Percentiles rank a stretch among this genome's conserved stretches.
Conservation (phyloP, 2,113 vertebrate genomes). For the Malurus melanocephalus region DNA sequence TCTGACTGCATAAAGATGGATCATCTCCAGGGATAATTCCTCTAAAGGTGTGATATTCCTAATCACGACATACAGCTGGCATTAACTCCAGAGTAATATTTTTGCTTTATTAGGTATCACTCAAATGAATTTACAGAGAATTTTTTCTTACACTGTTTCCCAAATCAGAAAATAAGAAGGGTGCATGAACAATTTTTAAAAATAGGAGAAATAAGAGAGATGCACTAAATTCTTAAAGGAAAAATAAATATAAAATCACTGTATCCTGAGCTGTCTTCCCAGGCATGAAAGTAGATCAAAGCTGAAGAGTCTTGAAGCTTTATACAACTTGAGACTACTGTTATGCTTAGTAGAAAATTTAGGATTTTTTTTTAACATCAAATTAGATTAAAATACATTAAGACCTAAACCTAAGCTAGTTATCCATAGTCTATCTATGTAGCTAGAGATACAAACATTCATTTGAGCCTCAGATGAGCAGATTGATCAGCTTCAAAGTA, state of each 20-base stretch:
- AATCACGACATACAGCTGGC: background rate
- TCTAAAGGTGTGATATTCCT: background rate
- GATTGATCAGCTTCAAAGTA: background rate
- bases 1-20: background rate
- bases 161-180: background rate
- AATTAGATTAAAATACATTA: background rate
- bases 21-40: background rate
- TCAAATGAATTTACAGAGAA: background rate
- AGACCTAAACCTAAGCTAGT: background rate
- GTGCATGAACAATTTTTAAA: background rate
- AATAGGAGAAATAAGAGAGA: background rate
- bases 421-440: background rate
- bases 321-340: background rate
- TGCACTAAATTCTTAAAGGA: background rate
- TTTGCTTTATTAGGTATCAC: background rate
- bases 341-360: background rate
- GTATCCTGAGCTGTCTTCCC: background rate
- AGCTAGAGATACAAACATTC: background rate
- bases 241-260: background rate
- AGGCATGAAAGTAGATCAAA: background rate
- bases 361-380: background rate
- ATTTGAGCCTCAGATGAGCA: background rate
- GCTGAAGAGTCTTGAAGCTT: background rate
- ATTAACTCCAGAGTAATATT: background rate
- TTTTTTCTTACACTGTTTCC: background rate